phyloP scores from a whole-genome alignment of 1,140 invertebrate genomes.

The Drosophila seguyi region DNA sequence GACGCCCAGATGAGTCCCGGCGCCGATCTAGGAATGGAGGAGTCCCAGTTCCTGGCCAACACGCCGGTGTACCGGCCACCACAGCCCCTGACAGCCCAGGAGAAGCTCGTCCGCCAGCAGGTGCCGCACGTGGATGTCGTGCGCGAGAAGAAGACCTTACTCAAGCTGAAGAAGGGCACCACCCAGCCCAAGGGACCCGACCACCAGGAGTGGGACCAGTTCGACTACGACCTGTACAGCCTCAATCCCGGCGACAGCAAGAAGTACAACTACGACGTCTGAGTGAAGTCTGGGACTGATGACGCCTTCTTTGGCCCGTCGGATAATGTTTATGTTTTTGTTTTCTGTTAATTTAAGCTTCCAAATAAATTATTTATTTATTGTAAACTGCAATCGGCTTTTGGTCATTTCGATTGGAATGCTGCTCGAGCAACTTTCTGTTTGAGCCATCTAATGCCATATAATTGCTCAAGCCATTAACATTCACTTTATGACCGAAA shows the following conservation, averaged over 20 bases:
- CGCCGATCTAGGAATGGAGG: constrained; percentile 74
- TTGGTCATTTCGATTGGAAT: constrained; percentile 45
- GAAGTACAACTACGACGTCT: constrained; percentile 68
- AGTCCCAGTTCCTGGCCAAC: constrained; percentile 63
- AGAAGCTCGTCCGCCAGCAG: constrained; percentile 53
- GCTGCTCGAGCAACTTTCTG: constrained; percentile 42
- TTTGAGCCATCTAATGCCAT: constrained; percentile 17
- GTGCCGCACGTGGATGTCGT: constrained; percentile 54
- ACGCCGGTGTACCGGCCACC: constrained; percentile 56
- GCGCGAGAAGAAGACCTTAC: constrained; percentile 55
- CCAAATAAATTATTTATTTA: constrained; percentile 83
- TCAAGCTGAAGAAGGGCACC: constrained; percentile 71
- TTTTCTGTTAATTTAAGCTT: constrained; percentile 61
- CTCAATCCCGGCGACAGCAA: constrained; percentile 72
- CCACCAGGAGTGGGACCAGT: constrained; percentile 76
- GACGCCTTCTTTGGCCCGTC: constrained; percentile 6
- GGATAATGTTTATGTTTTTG: constrained; percentile 56
- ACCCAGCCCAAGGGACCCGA: constrained; percentile 57
- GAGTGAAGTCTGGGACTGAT: neutral
- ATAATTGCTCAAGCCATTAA: constrained; percentile 64
- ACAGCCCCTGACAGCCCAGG: constrained; percentile 55
- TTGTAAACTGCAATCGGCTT: constrained; percentile 59
- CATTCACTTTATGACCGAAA: constrained; percentile 62
- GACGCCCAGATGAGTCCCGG: constrained; percentile 61
- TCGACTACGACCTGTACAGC: constrained; percentile 79